Conservation (phyloP, 1,140 invertebrate species). For the Conopomorpha cramerella region DNA sequence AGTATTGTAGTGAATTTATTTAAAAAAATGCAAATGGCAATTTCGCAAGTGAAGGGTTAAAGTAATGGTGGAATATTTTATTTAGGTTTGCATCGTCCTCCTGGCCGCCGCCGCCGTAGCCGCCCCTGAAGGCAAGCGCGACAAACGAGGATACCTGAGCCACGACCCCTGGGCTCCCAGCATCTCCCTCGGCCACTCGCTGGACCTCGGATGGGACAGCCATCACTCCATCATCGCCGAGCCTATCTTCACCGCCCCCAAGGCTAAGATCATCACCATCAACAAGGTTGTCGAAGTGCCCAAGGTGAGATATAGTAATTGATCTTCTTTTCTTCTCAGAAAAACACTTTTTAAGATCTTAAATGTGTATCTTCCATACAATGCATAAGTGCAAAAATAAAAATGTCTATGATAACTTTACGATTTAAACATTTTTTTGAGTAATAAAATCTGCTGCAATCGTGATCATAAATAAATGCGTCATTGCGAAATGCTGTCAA, state of each 20-base stretch:
- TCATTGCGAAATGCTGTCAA: too few relatives aligned
- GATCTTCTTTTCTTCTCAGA: background rate
- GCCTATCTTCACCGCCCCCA: constrained; percentile 6
- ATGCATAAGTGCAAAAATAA: too few relatives aligned
- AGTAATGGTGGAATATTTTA: background rate
- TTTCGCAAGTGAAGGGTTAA: background rate
- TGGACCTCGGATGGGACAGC: constrained; percentile 5
- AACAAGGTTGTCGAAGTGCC: constrained; percentile 28
- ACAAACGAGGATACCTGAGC: constrained; percentile 24
- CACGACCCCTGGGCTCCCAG: too few relatives aligned
- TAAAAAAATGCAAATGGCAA: background rate
- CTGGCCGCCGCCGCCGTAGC: constrained; percentile 17
- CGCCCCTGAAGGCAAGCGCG: constrained; percentile 25
- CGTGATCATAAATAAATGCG: too few relatives aligned
- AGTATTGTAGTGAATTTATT: constrained; percentile 7
- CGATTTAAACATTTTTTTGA: too few relatives aligned
- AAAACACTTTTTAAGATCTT: too few relatives aligned
- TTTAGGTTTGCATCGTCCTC: constrained; percentile 22
- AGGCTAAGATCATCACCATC: constrained; percentile 18
- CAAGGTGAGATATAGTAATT: constrained; percentile 13
- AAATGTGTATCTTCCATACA: too few relatives aligned
- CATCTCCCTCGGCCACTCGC: constrained; percentile 6
- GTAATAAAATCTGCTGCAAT: too few relatives aligned
- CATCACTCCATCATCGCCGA: background rate
- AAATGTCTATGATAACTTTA: too few relatives aligned